phyloP scores from a whole-genome alignment of 2,888 invertebrate species.

The Steinernema scapterisci region DNA sequence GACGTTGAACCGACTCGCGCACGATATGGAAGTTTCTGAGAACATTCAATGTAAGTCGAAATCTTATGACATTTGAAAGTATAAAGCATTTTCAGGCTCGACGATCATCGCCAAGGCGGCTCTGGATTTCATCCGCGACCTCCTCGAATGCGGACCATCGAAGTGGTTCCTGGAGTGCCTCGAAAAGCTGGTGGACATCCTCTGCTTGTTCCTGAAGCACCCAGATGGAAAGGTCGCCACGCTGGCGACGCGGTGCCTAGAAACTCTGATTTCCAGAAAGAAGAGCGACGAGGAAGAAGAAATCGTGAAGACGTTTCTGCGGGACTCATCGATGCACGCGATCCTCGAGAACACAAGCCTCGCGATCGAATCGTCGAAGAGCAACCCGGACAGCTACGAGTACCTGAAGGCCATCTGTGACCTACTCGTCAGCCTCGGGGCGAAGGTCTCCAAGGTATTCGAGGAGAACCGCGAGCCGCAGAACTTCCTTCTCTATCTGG shows the following conservation, averaged over 20 bases:
- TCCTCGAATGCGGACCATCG: neutral
- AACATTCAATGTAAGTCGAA: neutral
- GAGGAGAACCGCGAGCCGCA: constrained; percentile 10
- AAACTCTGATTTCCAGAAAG: neutral
- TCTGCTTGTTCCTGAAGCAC: constrained; percentile 7
- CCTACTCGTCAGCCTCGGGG: neutral
- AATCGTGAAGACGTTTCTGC: neutral
- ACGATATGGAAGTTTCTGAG: neutral
- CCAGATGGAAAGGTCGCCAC: constrained; percentile 5
- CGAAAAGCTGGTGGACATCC: neutral
- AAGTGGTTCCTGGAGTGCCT: neutral
- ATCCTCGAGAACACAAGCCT: constrained; percentile 23
- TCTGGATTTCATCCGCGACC: neutral
- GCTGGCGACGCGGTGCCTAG: neutral
- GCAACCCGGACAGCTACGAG: constrained; percentile 18
- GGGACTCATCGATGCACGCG: constrained; percentile 12
- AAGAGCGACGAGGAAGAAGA: constrained; percentile 3
- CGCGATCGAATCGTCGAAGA: constrained; percentile 20
- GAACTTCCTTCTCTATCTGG: constrained; percentile 6
- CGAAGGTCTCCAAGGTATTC: neutral
- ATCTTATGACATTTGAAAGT: neutral
- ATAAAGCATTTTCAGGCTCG: neutral
- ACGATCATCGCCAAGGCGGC: constrained; percentile 1
- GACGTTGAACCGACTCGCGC: neutral
- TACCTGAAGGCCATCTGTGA: constrained; percentile 18